These are phyloP conservation scores for Anisognathus igniventris DNA, from an alignment of 2,797 vertebrate genomes.

Conservation along the genomic window DNA sequence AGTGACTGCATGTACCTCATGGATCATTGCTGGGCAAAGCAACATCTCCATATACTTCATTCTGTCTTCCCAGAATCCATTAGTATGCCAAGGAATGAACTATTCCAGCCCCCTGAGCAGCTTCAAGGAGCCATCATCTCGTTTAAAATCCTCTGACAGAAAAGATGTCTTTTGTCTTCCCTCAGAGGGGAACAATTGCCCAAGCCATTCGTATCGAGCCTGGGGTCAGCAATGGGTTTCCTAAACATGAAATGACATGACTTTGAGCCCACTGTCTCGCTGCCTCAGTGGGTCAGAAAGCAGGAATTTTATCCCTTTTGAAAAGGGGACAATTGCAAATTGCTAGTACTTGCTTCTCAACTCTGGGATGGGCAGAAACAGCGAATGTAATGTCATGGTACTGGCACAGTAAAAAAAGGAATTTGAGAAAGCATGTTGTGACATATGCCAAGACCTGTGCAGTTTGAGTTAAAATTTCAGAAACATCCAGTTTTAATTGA, in stretches of 20 bases:
- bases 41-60: neutral
- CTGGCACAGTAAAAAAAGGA: neutral
- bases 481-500: neutral
- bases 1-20: neutral
- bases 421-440: neutral
- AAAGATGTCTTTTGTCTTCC: neutral
- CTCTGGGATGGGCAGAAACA: neutral
- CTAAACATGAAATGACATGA: neutral
- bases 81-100: neutral
- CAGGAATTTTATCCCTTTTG: neutral
- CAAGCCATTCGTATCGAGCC: rapidly evolving
- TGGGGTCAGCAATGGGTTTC: neutral
- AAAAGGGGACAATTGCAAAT: neutral
- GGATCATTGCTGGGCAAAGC: neutral
- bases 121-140: neutral
- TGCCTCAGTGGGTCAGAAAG: neutral
- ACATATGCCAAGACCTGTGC: neutral
- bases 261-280: neutral
- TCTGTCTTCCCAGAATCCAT: neutral
- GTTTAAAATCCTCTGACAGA: neutral
- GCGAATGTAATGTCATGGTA: neutral
- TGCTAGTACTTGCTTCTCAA: neutral
- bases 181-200: neutral
- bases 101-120: neutral
- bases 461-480: neutral